A percentile compares a stretch with the other conserved stretches of the same genome.
Conservation (phyloP, 2,888 invertebrate species). For the Ectemnius lituratus region DNA sequence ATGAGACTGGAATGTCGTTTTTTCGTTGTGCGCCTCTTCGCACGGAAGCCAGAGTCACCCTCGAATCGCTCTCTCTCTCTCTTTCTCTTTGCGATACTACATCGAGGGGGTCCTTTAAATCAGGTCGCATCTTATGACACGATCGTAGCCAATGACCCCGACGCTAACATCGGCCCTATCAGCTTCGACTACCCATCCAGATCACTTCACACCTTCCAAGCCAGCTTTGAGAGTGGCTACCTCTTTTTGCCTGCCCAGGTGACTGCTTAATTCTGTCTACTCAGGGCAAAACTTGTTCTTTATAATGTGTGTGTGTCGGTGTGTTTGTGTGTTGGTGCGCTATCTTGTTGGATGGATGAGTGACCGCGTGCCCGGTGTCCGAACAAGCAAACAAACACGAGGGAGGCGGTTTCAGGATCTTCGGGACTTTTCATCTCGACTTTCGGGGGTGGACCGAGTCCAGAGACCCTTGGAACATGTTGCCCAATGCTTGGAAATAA, state of each 20-base stretch:
- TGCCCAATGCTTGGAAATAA: not conserved
- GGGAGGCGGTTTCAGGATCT: constrained; percentile 37
- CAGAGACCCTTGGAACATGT: not conserved
- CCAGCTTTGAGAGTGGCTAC: not conserved
- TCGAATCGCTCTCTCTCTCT: no score
- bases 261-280: not conserved
- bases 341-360: constrained; percentile 22
- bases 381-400: constrained; percentile 69
- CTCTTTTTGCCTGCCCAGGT: not conserved
- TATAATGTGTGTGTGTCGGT: no score
- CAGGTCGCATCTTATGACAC: not conserved
- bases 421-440: constrained; percentile 62
- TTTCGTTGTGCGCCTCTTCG: not conserved
- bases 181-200: not conserved
- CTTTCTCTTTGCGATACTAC: no score
- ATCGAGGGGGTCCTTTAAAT: not conserved
- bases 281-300: constrained; percentile 1
- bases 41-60: no score
- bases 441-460: constrained; percentile 59
- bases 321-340: no score
- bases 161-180: not conserved
- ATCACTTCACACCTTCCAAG: not conserved
- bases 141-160: not conserved
- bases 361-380: constrained; percentile 51
- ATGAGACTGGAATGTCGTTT: constrained; percentile 7